These are phyloP conservation scores for Magallana nippona DNA, from an alignment of 2,888 invertebrate genomes.

Conservation along the genomic window DNA sequence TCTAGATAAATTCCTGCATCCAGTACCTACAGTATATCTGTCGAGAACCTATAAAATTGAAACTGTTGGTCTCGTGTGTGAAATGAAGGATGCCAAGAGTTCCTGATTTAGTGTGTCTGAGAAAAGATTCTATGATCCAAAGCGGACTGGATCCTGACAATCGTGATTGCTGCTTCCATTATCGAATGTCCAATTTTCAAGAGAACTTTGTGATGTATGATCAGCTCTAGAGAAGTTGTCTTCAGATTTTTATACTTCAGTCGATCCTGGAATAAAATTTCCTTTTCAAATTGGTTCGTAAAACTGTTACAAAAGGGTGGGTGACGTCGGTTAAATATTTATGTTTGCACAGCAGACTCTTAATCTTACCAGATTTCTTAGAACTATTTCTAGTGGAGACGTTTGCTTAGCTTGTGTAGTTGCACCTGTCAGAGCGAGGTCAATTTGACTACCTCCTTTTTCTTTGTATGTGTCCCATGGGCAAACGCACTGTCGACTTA, in stretches of 20 bases:
- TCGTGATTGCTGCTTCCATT: constrained; percentile 8
- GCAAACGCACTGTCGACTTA: not conserved
- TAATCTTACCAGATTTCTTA: not conserved
- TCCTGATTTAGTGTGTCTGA: constrained; percentile 11
- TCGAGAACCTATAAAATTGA: not conserved
- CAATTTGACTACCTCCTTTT: not conserved
- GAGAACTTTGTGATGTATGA: constrained; percentile 17
- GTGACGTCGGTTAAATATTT: not conserved
- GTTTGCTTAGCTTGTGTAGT: not conserved
- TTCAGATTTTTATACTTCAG: not conserved
- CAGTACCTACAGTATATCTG: not conserved
- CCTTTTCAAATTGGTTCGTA: constrained; percentile 9
- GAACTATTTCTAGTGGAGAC: not conserved
- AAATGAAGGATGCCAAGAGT: not conserved
- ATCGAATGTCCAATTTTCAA: constrained; percentile 16
- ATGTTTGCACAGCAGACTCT: not conserved
- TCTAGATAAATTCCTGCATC: too few species aligned
- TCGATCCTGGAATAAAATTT: constrained; percentile 3
- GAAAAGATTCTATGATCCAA: constrained; percentile 3
- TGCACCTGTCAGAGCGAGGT: not conserved
- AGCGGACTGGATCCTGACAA: not conserved
- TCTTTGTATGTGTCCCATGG: not conserved
- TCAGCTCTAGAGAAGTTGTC: not conserved
- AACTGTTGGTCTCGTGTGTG: not conserved
- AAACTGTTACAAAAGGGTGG: not conserved